phyloP scores from a whole-genome alignment of 2,113 vertebrate species.

The Isichthys henryi region DNA sequence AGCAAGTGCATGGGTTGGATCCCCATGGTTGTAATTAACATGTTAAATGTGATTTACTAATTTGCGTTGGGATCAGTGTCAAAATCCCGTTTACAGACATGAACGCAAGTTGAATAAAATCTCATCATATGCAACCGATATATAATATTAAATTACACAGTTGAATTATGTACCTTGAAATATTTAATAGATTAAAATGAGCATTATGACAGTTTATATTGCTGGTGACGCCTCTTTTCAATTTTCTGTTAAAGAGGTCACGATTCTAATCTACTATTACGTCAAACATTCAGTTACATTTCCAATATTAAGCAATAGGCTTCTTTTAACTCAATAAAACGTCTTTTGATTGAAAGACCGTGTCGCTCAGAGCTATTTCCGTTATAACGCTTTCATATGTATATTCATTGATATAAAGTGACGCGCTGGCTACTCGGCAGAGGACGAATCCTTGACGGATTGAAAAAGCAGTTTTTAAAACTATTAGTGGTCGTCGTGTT shows the following conservation, averaged over 20 bases:
- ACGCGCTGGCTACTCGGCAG: no score
- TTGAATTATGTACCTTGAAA: not conserved
- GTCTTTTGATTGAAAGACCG: not conserved
- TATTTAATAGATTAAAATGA: not conserved
- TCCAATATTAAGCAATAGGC: not conserved
- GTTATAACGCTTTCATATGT: not conserved
- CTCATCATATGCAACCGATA: not conserved
- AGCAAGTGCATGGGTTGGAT: not conserved
- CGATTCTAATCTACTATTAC: not conserved
- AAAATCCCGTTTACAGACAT: not conserved
- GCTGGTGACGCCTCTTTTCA: not conserved
- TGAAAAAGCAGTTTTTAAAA: not conserved
- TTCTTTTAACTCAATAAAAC: not conserved
- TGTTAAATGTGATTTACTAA: not conserved
- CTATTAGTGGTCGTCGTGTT: not conserved
- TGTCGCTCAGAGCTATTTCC: not conserved
- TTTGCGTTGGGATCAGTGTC: not conserved
- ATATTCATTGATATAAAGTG: not conserved
- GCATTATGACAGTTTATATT: not conserved
- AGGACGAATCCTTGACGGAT: not conserved
- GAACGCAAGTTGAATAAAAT: not conserved
- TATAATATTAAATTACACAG: not conserved
- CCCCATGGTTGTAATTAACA: constrained; percentile 9
- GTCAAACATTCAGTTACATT: not conserved
- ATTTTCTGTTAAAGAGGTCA: not conserved